phyloP scores from a whole-genome alignment of 2,797 vertebrate species.

The Pteronotus mesoamericanus region DNA sequence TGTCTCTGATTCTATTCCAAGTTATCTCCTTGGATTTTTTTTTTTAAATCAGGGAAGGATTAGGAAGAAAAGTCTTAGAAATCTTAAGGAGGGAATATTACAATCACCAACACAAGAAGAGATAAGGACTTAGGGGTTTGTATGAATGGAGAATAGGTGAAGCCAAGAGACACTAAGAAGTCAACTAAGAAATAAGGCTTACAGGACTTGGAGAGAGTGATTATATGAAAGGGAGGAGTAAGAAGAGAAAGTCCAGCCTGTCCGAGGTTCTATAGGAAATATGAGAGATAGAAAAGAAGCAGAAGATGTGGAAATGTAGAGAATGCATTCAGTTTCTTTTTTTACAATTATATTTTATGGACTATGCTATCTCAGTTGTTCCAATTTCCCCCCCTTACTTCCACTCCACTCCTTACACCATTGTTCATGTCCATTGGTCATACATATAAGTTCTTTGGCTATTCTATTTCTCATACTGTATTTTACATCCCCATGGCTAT shows the following conservation, averaged over 20 bases:
- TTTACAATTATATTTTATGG: background rate
- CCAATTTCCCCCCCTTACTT: background rate
- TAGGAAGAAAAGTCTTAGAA: background rate
- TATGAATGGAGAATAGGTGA: background rate
- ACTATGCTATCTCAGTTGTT: background rate
- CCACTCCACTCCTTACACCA: background rate
- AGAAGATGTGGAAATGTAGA: background rate
- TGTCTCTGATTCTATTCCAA: background rate
- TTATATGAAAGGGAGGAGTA: background rate
- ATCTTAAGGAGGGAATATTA: background rate
- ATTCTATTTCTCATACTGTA: background rate
- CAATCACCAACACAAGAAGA: background rate
- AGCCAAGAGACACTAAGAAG: background rate
- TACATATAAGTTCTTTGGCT: background rate
- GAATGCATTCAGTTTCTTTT: background rate
- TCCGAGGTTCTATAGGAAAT: background rate
- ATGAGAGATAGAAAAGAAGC: background rate
- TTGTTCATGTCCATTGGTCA: background rate
- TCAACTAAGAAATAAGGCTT: background rate
- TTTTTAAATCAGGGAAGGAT: background rate
- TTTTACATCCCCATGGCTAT: background rate
- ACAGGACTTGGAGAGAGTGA: background rate
- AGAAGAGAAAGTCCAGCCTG: background rate
- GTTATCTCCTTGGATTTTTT: background rate
- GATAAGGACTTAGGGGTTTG: background rate